Conservation (phyloP, 2,113 vertebrate species). For the Channa maculata region DNA sequence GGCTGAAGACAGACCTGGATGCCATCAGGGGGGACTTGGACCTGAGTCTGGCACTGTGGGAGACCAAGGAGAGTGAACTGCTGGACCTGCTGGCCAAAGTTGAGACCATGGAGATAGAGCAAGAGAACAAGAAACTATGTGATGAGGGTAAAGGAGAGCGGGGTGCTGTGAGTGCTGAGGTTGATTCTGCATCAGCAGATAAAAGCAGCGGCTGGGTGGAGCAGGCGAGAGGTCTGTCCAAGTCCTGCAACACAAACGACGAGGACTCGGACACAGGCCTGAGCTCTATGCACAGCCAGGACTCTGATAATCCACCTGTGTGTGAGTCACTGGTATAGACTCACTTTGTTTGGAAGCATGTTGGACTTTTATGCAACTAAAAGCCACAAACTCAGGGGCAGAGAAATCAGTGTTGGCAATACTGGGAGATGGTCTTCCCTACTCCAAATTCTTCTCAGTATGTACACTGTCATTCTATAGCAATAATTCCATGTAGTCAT, state of each 20-base stretch:
- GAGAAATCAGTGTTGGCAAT: constrained; percentile 58
- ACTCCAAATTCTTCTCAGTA: constrained; percentile 46
- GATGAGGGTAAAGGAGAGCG: constrained; percentile 30
- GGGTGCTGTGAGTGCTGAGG: constrained; percentile 11
- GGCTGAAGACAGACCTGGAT: constrained; percentile 92
- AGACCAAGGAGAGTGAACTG: constrained; percentile 88
- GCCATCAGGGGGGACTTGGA: constrained; percentile 87
- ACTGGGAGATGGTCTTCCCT: constrained; percentile 30
- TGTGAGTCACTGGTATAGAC: constrained; percentile 93
- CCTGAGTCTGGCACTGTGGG: constrained; percentile 86
- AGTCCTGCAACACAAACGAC: constrained; percentile 85
- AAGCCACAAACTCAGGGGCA: constrained; percentile 65
- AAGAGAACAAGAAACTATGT: not conserved
- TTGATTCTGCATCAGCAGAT: constrained; percentile 45
- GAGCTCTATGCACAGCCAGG: constrained; percentile 98
- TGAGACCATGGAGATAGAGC: constrained; percentile 81
- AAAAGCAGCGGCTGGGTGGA: constrained; percentile 84
- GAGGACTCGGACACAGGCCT: constrained; percentile 97
- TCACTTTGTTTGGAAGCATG: constrained; percentile 9
- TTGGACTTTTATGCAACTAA: constrained; percentile 43
- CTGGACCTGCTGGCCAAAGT: constrained; percentile 87
- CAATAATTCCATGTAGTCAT: constrained; percentile 66
- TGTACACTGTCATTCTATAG: constrained; percentile 57
- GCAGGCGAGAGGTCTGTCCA: constrained; percentile 86
- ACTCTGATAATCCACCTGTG: constrained; percentile 91